Evolutionary conservation across 1,140 invertebrate genomes (phyloP).

Genomic region (Drosophila lacertosa): DNA sequence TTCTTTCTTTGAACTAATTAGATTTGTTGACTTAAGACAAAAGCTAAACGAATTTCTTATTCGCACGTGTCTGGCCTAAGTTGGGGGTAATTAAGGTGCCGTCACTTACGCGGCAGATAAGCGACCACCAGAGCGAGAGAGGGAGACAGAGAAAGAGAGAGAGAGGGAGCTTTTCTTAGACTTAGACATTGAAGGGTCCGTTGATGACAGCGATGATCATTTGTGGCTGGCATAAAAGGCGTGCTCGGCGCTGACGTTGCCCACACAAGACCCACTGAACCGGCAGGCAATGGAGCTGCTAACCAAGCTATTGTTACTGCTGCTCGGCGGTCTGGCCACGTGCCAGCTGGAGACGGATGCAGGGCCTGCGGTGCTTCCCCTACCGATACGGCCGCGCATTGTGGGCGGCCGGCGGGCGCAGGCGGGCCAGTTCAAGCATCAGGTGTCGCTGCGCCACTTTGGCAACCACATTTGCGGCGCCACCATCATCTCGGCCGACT

Average conservation of each 20-base stretch:
- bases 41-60: too few relatives aligned
- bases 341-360: neutral
- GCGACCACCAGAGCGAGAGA: too few relatives aligned
- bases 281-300: constrained; percentile 14
- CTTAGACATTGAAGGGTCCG: constrained; percentile 29
- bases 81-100: constrained; percentile 28
- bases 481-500: constrained; percentile 85
- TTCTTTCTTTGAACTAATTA: too few relatives aligned
- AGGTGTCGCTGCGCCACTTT: constrained; percentile 84
- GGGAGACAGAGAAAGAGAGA: neutral
- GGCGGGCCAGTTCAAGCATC: constrained; percentile 84
- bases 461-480: constrained; percentile 85
- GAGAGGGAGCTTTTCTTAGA: too few relatives aligned
- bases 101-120: constrained; percentile 31
- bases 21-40: too few relatives aligned
- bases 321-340: neutral
- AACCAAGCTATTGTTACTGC: constrained; percentile 16
- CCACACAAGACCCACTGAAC: neutral
- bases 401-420: constrained; percentile 84
- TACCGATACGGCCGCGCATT: constrained; percentile 65
- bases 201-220: constrained; percentile 48
- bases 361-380: neutral
- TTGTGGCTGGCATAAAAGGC: constrained; percentile 17
- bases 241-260: neutral
- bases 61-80: constrained; percentile 10